These are phyloP conservation scores for Romanogobio albipinnatus DNA, from an alignment of 2,113 vertebrate genomes.

Conservation along the genomic window DNA sequence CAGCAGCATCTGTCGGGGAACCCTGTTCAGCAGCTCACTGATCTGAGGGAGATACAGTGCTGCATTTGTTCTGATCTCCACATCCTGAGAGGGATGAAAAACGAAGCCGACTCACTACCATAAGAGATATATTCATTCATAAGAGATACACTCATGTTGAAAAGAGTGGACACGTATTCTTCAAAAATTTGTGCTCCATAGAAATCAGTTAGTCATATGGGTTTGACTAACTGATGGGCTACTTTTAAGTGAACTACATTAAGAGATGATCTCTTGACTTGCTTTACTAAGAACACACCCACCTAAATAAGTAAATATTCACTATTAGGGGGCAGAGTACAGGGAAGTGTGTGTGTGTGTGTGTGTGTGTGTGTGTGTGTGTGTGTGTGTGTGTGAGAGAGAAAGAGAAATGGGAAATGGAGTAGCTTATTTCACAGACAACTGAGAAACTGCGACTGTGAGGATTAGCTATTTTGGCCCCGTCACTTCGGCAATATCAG, in stretches of 20 bases:
- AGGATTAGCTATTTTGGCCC: slow-evolving; percentile 51
- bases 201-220: background rate
- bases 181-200: background rate
- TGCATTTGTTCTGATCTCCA: slow-evolving; percentile 87
- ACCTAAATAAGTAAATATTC: slow-evolving; percentile 6
- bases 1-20: slow-evolving; percentile 95
- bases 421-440: slow-evolving; percentile 55
- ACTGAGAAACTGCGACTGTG: slow-evolving; percentile 52
- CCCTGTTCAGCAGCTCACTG: slow-evolving; percentile 87
- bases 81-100: slow-evolving; percentile 72
- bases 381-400: background rate
- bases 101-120: background rate
- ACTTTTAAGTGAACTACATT: background rate
- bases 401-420: background rate
- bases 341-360: background rate
- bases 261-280: background rate
- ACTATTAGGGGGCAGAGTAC: background rate
- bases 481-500: slow-evolving; percentile 42
- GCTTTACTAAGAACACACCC: background rate
- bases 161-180: background rate
- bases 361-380: background rate
- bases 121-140: background rate
- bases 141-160: background rate
- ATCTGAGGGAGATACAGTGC: slow-evolving; percentile 92
- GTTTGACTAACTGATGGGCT: too few species aligned